Base-by-base conservation (phyloP, 2,888 invertebrate species). In the Spialia ferax region DNA sequence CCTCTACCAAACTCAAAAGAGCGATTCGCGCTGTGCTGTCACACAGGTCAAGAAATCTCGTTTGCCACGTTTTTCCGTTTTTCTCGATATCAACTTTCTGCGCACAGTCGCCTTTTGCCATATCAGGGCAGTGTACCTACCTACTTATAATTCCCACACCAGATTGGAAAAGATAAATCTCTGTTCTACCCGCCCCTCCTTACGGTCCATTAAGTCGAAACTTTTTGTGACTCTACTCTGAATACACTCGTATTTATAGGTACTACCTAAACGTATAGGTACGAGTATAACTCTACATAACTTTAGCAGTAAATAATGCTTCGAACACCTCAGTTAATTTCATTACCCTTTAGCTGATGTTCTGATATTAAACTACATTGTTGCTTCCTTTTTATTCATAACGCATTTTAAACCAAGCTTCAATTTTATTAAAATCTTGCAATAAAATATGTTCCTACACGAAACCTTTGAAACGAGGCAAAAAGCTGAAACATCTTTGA, bases 131-230 rank as follows among this genome's bases (percentile, higher is more conserved):
- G n/a, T 29, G 29, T 29, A 29, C 29, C 29, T 29, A 29, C 3
- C 29, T 29, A 2, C 3, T 2, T 29, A 29, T 0, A 0, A 82
- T 90, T 90, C 91, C 86, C 91, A 89, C 85, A 86, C 80, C 77
- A 83, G 84, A 86, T 88, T 87, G 85, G 81, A 88, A 87, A 83
- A 89, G 86, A 93, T 93, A 93, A 93, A 93, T 92, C 91, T 90
- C 84, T 75, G 71, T 70, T 75, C 76, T 79, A 81, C 86, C 83
- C 87, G 86, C 89, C 90, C 81, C 79, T 76, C 74, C 75, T 75
- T 77, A 73, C 81, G 79, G 78, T 84, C 85, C 87, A 89, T 89
- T 89, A 88, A 82, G 71, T 73, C 62, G 59, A 35, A 69, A 63
- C 71, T 74, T 75, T 77, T 77, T 75, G 74, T 75, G 70, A 63